Conservation (phyloP, 2,113 vertebrate genomes). For the Phainopepla nitens region DNA sequence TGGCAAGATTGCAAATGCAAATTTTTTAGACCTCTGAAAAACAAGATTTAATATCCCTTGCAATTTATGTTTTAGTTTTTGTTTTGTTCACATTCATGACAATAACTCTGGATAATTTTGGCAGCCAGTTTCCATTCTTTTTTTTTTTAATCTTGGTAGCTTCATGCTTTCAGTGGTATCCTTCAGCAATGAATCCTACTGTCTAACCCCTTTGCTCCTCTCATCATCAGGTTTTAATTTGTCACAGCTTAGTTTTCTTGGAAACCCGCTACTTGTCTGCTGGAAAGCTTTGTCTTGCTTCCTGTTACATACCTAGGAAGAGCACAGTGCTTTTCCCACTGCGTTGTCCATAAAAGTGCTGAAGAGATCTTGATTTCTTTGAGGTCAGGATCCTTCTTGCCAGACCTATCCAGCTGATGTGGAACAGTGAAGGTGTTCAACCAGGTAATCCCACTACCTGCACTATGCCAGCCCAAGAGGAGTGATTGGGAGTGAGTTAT, state of each 20-base stretch:
- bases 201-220: neutral
- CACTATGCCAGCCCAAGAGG: neutral
- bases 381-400: neutral
- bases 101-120: neutral
- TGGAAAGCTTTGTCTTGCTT: neutral
- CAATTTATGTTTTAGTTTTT: neutral
- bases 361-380: neutral
- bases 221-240: conserved; percentile 35
- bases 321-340: neutral
- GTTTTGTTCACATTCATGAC: neutral
- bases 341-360: neutral
- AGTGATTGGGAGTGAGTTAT: neutral
- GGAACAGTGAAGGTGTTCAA: neutral
- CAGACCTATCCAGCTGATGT: neutral
- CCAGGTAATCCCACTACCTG: neutral
- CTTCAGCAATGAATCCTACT: neutral
- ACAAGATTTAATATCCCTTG: neutral
- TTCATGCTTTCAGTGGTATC: neutral
- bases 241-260: conserved; percentile 18
- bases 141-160: neutral
- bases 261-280: neutral
- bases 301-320: neutral
- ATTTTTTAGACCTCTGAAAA: neutral
- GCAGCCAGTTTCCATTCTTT: neutral
- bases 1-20: neutral